Conservation (phyloP, 1,140 invertebrate genomes). For the Zaprionus vittiger region DNA sequence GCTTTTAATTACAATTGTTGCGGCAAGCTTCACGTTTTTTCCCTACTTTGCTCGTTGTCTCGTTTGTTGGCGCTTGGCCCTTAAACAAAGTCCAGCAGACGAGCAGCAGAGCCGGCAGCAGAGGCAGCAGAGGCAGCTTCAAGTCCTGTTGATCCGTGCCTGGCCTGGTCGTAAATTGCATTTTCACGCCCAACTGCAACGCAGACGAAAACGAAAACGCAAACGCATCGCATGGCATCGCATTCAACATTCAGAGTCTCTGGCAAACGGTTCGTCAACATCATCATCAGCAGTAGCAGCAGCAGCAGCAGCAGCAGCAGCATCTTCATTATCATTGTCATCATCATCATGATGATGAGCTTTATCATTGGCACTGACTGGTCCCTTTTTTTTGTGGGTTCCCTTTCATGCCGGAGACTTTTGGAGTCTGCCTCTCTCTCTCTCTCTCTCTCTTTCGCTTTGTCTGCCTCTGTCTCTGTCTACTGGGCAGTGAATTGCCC, state of each 20-base stretch:
- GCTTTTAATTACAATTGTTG: conserved; percentile 78
- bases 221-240: conserved; percentile 20
- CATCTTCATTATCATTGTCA: conserved; percentile 18
- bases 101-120: too few relatives aligned
- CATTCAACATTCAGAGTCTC: conserved; percentile 57
- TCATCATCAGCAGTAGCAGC: conserved; percentile 22
- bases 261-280: conserved; percentile 23
- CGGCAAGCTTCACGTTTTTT: conserved; percentile 42
- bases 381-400: conserved; percentile 12
- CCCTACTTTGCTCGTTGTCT: conserved; percentile 8
- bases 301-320: conserved; percentile 10
- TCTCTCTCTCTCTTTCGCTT: background rate
- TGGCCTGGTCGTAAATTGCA: conserved; percentile 63
- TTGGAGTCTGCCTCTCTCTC: background rate
- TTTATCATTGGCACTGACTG: conserved; percentile 48
- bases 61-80: conserved; percentile 20
- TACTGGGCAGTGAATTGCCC: conserved; percentile 48
- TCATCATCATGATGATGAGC: conserved; percentile 23
- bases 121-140: conserved; percentile 1
- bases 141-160: conserved; percentile 7
- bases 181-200: conserved; percentile 69
- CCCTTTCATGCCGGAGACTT: conserved; percentile 10
- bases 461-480: background rate
- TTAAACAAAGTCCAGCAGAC: conserved; percentile 21
- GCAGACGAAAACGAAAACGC: conserved; percentile 27